Evolutionary conservation across 2,888 invertebrate genomes (phyloP).

Genomic region (Heliothis peltigera): DNA sequence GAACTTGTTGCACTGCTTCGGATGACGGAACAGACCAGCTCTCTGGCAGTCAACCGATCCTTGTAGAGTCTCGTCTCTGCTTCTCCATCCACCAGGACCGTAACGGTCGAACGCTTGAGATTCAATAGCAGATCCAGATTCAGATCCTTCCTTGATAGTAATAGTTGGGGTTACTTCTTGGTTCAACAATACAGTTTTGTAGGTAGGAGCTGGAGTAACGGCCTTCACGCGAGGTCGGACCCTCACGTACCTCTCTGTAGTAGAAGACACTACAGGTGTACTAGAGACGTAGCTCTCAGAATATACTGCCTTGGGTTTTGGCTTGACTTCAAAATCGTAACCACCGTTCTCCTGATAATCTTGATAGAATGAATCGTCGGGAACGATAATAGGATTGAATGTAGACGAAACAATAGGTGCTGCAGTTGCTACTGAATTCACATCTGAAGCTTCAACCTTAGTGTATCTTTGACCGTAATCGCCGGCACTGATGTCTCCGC

Average conservation of each 20-base stretch:
- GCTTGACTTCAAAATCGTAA: slow-evolving; percentile 72
- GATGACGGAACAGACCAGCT: slow-evolving; percentile 92
- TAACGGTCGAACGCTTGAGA: slow-evolving; percentile 90
- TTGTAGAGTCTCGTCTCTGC: slow-evolving; percentile 90
- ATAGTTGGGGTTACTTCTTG: slow-evolving; percentile 75
- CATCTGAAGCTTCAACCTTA: slow-evolving; percentile 61
- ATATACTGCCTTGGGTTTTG: slow-evolving; percentile 67
- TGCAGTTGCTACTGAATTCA: slow-evolving; percentile 65
- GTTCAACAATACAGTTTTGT: slow-evolving; percentile 80
- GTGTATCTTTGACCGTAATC: slow-evolving; percentile 74
- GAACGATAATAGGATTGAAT: slow-evolving; percentile 86
- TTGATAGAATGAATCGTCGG: slow-evolving; percentile 86
- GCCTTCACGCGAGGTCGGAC: slow-evolving; percentile 80
- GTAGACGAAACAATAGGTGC: slow-evolving; percentile 79
- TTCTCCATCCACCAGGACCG: slow-evolving; percentile 91
- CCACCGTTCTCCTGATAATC: slow-evolving; percentile 79
- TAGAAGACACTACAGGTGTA: slow-evolving; percentile 73
- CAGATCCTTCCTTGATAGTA: slow-evolving; percentile 63
- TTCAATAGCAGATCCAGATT: slow-evolving; percentile 70
- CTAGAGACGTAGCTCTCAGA: slow-evolving; percentile 76
- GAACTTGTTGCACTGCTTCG: slow-evolving; percentile 94
- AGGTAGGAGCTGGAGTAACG: slow-evolving; percentile 84
- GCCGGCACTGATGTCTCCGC: slow-evolving; percentile 75
- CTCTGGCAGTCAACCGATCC: slow-evolving; percentile 91
- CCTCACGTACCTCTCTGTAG: slow-evolving; percentile 76